Base-by-base conservation (phyloP, 2,888 invertebrate genomes). In the Spodoptera exigua region DNA sequence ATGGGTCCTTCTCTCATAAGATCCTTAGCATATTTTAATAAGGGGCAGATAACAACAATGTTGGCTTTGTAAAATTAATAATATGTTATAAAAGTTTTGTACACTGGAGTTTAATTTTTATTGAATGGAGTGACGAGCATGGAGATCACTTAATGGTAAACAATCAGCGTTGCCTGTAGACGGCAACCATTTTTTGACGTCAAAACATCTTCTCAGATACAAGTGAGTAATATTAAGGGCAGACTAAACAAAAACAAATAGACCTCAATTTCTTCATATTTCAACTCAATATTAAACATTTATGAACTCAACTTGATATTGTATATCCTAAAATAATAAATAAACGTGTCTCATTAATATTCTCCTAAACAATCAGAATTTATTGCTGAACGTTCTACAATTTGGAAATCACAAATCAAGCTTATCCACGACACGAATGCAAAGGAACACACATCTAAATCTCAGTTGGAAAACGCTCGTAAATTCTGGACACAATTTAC, bases 361-460 rank as follows among this genome's bases (percentile, higher is more conserved):
- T 65, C 69, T 35, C 47, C 36, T 11, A 60, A 63, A 59, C 51
- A 48, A 53, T 57, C 12, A 35, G 11, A 34, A 12, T 35, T 12
- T 35, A 58, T 53, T 4, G 40, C 43, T 49, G 53, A 41, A 53
- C 61, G 54, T 34, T 21, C 54, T 35, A 43, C 53, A 49, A 69
- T 57, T 69, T 55, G 44, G 37, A 57, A 66, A 73, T 69, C 74
- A 70, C 70, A 74, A 74, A 64, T 76, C 74, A 76, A 74, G 74
- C 60, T 70, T 64, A 74, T 61, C 53, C 56, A 13, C 51, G 65
- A 73, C 65, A 70, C 53, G 61, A 64, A 74, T 70, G 74, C 54
- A 77, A 74, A 65, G 74, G 62, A 72, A 62, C 73, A 72, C 68
- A 64, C 62, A 74, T 58, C 68, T 71, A 75, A 71, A 71, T 68